Conservation (phyloP, 2,888 invertebrate species). For the Rhodophaea formosa region DNA sequence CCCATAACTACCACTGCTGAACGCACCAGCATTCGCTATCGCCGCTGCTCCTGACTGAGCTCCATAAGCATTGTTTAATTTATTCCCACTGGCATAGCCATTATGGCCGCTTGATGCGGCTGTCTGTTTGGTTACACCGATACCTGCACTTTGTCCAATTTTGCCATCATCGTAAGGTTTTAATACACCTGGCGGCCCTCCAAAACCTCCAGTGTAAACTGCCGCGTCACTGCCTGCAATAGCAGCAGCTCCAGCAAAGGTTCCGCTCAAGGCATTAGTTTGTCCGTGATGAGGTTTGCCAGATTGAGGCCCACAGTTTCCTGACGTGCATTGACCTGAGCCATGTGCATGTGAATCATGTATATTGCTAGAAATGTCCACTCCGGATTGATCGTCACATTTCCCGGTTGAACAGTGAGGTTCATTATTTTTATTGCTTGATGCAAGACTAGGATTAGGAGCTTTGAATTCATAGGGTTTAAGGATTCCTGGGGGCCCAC, state of each 20-base stretch:
- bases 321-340: constrained; percentile 33
- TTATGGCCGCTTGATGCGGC: not conserved
- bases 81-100: not conserved
- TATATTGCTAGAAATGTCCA: not conserved
- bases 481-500: constrained; percentile 40
- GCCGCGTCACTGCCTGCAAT: constrained; percentile 42
- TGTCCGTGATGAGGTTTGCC: constrained; percentile 23
- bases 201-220: constrained; percentile 66
- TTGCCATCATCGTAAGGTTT: constrained; percentile 61
- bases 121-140: not conserved
- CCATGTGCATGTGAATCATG: constrained; percentile 2
- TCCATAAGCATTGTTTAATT: constrained; percentile 29
- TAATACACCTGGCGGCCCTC: constrained; percentile 68
- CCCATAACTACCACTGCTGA: constrained; percentile 29
- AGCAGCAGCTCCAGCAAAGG: constrained; percentile 39
- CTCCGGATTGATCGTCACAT: constrained; percentile 8
- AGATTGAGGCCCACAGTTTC: constrained; percentile 32
- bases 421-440: not conserved
- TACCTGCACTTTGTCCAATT: constrained; percentile 22
- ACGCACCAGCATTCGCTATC: constrained; percentile 28
- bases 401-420: constrained; percentile 7
- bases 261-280: constrained; percentile 22
- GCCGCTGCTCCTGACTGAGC: constrained; percentile 44
- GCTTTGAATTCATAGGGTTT: constrained; percentile 30
- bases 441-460: constrained; percentile 14